phyloP scores from a whole-genome alignment of 2,888 invertebrate species.

The Bellardia bayeri region DNA sequence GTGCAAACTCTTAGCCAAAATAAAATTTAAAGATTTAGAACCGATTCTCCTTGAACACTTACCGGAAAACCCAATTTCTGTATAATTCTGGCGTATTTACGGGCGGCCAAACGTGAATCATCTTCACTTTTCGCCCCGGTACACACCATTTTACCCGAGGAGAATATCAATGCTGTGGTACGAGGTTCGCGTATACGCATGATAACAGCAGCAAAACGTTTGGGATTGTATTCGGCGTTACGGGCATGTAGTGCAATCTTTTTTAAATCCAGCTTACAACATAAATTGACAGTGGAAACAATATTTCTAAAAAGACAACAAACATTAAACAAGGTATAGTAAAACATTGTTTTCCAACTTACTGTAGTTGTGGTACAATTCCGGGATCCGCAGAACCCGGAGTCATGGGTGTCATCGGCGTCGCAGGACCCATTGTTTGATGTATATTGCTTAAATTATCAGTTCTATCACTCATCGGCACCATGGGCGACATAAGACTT shows the following conservation, averaged over 20 bases:
- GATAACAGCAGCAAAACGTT: slow-evolving; percentile 99
- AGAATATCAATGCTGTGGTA: slow-evolving; percentile 91
- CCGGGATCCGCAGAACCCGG: slow-evolving; percentile 97
- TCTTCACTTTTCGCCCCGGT: slow-evolving; percentile 93
- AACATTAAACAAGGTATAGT: slow-evolving; percentile 73
- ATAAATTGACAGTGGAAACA: slow-evolving; percentile 98
- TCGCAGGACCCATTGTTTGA: slow-evolving; percentile 88
- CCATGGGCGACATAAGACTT: slow-evolving; percentile 94
- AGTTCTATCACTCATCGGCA: slow-evolving; percentile 85
- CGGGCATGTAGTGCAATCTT: slow-evolving; percentile 98
- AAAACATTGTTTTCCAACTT: slow-evolving; percentile 63
- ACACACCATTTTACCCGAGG: slow-evolving; percentile 93
- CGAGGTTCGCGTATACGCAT: slow-evolving; percentile 96
- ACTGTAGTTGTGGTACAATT: slow-evolving; percentile 91
- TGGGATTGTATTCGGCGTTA: slow-evolving; percentile 99
- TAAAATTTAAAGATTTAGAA: no score
- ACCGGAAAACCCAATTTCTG: slow-evolving; percentile 93
- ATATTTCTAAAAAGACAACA: slow-evolving; percentile 90
- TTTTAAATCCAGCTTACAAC: slow-evolving; percentile 97
- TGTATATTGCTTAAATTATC: slow-evolving; percentile 83
- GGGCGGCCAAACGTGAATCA: slow-evolving; percentile 90
- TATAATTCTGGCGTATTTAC: slow-evolving; percentile 93
- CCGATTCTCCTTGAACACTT: slow-evolving; percentile 65
- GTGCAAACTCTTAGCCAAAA: no score
- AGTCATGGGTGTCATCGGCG: slow-evolving; percentile 95